phyloP scores from a whole-genome alignment of 2,888 invertebrate genomes.

The Eledona agricola region DNA sequence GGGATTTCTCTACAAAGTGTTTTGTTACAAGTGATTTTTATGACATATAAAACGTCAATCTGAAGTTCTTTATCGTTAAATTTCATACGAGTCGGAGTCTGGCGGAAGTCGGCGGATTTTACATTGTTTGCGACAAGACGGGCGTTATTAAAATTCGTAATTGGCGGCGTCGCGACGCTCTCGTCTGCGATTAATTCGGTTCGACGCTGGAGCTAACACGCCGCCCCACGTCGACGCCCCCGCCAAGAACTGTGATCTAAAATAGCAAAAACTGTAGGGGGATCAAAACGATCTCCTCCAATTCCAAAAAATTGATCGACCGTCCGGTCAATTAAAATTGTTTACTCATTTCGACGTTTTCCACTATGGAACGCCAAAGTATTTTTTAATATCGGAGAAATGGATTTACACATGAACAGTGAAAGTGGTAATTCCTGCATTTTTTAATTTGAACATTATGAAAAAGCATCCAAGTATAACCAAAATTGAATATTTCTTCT shows the following conservation, averaged over 20 bases:
- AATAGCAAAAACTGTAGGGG: conserved; percentile 60
- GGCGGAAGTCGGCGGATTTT: conserved; percentile 41
- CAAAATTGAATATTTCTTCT: too few species aligned
- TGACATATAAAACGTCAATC: conserved; percentile 59
- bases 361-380: too few species aligned
- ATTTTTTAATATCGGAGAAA: too few species aligned
- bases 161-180: conserved; percentile 34
- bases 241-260: conserved; percentile 56
- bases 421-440: too few species aligned
- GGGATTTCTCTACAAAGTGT: conserved; percentile 58
- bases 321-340: too few species aligned
- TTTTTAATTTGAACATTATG: too few species aligned
- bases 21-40: conserved; percentile 61
- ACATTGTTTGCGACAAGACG: conserved; percentile 40
- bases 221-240: conserved; percentile 51
- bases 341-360: too few species aligned
- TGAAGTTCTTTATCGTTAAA: conserved; percentile 55
- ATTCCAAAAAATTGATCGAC: conserved; percentile 55
- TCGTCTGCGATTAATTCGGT: conserved; percentile 58
- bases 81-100: conserved; percentile 40
- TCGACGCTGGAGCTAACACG: conserved; percentile 50
- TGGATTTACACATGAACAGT: too few species aligned
- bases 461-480: too few species aligned
- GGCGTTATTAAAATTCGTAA: conserved; percentile 26
- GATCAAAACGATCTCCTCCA: too few species aligned